Base-by-base conservation (phyloP, 2,888 invertebrate genomes). In the Pterostichus niger region DNA sequence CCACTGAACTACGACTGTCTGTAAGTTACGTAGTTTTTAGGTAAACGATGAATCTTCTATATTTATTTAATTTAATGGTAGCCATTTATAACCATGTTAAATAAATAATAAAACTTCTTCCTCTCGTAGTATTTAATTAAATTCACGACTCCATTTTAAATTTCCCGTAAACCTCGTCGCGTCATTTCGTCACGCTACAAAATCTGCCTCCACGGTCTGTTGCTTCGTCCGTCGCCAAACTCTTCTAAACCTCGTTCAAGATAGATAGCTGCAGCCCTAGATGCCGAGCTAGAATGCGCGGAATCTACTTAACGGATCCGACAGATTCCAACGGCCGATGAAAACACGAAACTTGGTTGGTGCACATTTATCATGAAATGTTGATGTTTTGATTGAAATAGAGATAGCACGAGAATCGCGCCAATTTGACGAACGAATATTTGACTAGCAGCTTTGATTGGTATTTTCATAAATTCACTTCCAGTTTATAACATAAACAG, bases 351-450 rank as follows among this genome's bases (percentile, higher is more conserved):
- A 68, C 40, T 31, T 61, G 61, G 68, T 33, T 9, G 13, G 13
- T 68, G 40, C 40, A 68, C 68, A 35, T 68, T 68, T 68, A 68
- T 68, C 68, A 68, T 68, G 10, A 59, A 59, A 59, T 59, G 59
- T 59, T 59, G 10, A 49, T 11, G 11, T 9, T 46, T 4, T 13
- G 49, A 11, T 49, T 49, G n/a, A 11, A 40, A 0, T 7, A 7
- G 40, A 40, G 40, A 40, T 40, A 40, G 40, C 40, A 9, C 7
- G 40, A 40, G 40, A 6, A 40, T 40, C 40, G 40, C 40, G 6
- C 40, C 40, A 7, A 40, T 40, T 40, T 40, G 40, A 40, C 40
- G 40, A 40, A 24, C 7, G 40, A 5, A 40, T 40, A 40, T 40
- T 40, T 40, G 9, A 40, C 40, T 40, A 40, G 1, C 40, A 40